Evolutionary conservation across 2,888 invertebrate species (phyloP).

Genomic region (Morpho deidamia): DNA sequence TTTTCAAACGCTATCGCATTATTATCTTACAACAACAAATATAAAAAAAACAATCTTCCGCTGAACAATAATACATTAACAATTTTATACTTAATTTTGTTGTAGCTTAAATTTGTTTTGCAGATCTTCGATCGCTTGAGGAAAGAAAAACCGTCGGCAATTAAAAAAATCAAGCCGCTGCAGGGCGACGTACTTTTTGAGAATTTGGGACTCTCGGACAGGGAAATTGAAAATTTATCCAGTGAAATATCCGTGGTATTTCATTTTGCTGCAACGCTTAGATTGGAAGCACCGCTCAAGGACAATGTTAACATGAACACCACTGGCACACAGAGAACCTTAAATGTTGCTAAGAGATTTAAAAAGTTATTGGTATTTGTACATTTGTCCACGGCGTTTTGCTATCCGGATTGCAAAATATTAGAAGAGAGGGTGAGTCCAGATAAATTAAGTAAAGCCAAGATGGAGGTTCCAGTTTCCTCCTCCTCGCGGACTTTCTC

Average conservation of each 20-base stretch:
- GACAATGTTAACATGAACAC: conserved; percentile 94
- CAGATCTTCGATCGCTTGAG: conserved; percentile 85
- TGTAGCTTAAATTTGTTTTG: no score
- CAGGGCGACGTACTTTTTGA: conserved; percentile 85
- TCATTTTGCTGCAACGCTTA: conserved; percentile 94
- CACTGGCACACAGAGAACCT: conserved; percentile 87
- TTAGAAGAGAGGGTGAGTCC: conserved; percentile 56
- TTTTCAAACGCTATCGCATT: no score
- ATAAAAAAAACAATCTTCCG: no score
- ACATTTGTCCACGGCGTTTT: conserved; percentile 97
- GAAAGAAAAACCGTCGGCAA: conserved; percentile 78
- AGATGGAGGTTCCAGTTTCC: no score
- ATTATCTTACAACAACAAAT: no score
- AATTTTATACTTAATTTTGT: no score
- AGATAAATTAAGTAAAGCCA: not conserved
- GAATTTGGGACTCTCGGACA: conserved; percentile 78
- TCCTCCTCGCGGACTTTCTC: no score
- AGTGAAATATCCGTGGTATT: conserved; percentile 89
- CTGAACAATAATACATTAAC: no score
- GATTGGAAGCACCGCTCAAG: conserved; percentile 91
- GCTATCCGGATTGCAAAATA: conserved; percentile 89
- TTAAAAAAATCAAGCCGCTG: conserved; percentile 86
- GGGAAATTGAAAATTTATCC: conserved; percentile 77
- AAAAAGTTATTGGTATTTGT: conserved; percentile 86
- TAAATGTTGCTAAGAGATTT: conserved; percentile 87